A percentile compares a stretch with the other conserved stretches of the same genome.
phyloP scores from a whole-genome alignment of 2,113 vertebrate species.

The Oenanthe oenanthe region DNA sequence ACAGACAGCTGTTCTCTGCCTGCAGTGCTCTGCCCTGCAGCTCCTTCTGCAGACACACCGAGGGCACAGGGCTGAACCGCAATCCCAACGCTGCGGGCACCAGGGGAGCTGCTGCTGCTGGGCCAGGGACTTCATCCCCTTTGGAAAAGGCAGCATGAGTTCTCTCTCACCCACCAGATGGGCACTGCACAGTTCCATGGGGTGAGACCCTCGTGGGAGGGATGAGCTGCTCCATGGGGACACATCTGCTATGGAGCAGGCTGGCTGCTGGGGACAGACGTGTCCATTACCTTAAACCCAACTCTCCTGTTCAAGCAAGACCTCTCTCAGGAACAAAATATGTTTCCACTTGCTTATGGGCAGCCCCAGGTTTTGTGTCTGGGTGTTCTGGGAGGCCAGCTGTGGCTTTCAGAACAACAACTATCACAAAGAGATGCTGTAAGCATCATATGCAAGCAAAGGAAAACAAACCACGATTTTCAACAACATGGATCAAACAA shows the following conservation, averaged over 20 bases:
- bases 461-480: conserved; percentile 65
- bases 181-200: not conserved
- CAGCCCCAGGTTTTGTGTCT: conserved; percentile 25
- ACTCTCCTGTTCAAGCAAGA: not conserved
- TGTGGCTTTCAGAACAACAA: not conserved
- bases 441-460: not conserved
- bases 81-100: rapidly evolving
- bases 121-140: not conserved
- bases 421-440: not conserved
- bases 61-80: rapidly evolving
- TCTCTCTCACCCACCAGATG: not conserved
- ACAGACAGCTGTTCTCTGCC: not conserved
- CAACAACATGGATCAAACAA: conserved; percentile 62
- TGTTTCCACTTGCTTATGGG: not conserved
- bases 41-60: not conserved
- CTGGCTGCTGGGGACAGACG: rapidly evolving
- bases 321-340: conserved; percentile 7
- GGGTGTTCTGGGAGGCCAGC: not conserved
- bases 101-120: rapidly evolving
- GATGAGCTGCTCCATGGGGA: not conserved
- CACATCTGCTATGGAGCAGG: rapidly evolving
- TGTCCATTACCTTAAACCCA: not conserved
- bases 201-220: rapidly evolving
- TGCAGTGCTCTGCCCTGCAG: not conserved
- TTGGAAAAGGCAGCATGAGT: not conserved